Percentiles rank a stretch among this genome's conserved stretches.
phyloP scores from a whole-genome alignment of 2,797 vertebrate genomes.

The Triplophysa bombifrons region DNA sequence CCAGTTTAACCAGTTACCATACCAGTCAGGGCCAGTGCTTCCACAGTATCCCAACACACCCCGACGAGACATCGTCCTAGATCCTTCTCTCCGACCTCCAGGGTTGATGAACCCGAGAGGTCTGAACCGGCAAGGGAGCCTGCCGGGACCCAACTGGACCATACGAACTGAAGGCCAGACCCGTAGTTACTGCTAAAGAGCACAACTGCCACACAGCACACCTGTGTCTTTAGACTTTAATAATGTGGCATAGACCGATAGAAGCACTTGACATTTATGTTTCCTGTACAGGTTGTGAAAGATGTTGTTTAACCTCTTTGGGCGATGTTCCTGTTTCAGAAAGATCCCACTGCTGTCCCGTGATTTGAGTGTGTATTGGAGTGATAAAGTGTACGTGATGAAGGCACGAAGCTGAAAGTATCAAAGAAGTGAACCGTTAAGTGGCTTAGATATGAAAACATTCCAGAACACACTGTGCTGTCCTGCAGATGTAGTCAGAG shows the following conservation, averaged over 20 bases:
- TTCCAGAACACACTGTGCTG: slow-evolving; percentile 66
- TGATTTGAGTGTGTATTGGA: slow-evolving; percentile 45
- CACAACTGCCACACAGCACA: slow-evolving; percentile 34
- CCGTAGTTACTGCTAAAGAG: slow-evolving; percentile 69
- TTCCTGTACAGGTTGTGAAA: slow-evolving; percentile 18
- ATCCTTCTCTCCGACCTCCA: slow-evolving; percentile 58
- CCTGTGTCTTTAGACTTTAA: slow-evolving; percentile 25
- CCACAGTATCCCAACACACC: slow-evolving; percentile 59
- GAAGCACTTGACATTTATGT: slow-evolving; percentile 32
- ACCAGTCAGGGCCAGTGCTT: slow-evolving; percentile 57
- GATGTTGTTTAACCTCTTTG: slow-evolving; percentile 9
- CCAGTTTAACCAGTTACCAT: slow-evolving; percentile 57
- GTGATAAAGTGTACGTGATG: slow-evolving; percentile 22
- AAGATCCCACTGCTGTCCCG: slow-evolving; percentile 39
- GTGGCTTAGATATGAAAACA: slow-evolving; percentile 68
- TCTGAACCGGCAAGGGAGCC: slow-evolving; percentile 62
- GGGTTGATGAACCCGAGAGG: slow-evolving; percentile 57
- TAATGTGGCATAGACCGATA: slow-evolving; percentile 3
- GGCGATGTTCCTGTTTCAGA: slow-evolving; percentile 24
- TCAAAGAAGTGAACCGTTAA: slow-evolving; percentile 60
- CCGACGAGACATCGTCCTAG: slow-evolving; percentile 57
- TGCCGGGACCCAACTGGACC: slow-evolving; percentile 71
- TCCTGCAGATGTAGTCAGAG: slow-evolving; percentile 58
- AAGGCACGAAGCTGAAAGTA: slow-evolving; percentile 45
- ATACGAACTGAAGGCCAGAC: slow-evolving; percentile 77